Conservation (phyloP, 2,797 vertebrate species). For the Diceros bicornis region DNA sequence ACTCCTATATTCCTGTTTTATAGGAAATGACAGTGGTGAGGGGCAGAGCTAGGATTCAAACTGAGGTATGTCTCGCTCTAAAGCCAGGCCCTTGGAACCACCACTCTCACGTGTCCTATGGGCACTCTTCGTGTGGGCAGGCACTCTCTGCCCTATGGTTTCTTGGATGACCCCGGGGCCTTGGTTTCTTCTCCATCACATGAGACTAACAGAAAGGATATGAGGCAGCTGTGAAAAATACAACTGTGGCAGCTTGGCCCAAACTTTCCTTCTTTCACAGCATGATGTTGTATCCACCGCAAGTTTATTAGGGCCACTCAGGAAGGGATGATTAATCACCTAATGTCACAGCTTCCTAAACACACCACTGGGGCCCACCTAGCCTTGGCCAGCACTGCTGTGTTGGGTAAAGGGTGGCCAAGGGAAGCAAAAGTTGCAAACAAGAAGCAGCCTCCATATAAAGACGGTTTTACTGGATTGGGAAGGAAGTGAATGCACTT, state of each 20-base stretch:
- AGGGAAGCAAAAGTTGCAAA: neutral
- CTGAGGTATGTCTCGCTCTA: neutral
- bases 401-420: neutral
- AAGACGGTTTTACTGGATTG: neutral
- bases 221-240: neutral
- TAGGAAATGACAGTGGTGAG: neutral
- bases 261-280: neutral
- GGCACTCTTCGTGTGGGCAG: neutral
- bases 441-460: neutral
- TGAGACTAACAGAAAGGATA: constrained; percentile 2
- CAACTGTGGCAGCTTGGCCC: neutral
- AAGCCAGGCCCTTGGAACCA: neutral
- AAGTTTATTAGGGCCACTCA: neutral
- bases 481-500: neutral
- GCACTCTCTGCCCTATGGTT: neutral
- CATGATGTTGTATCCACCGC: neutral
- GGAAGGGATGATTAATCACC: neutral
- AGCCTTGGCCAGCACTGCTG: neutral
- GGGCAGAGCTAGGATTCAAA: neutral
- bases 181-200: neutral
- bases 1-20: neutral
- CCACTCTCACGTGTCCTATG: neutral
- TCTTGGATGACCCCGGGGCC: neutral
- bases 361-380: neutral
- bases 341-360: constrained; percentile 19